Evolutionary conservation across 1,140 invertebrate species (phyloP), one percentile per base, ranked within the genome.

Genomic region (Armadillidium nasatum): DNA sequence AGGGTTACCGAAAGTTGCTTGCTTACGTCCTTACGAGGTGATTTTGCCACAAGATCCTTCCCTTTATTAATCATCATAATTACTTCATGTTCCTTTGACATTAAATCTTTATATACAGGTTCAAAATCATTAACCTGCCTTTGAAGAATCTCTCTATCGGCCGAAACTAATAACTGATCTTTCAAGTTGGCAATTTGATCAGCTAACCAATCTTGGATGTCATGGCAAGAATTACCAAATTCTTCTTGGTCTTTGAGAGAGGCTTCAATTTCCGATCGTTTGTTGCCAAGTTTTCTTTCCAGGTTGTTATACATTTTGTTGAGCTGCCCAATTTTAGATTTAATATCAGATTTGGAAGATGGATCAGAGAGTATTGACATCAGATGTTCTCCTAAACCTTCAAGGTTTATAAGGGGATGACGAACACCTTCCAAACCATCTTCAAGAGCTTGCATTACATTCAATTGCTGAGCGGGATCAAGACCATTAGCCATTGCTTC

Each of bases 41-140:
- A 88, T 74, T 89, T 88, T 0, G 88, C 84, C 1, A 92, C 82
- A 76, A 93, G 87, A 81, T 94, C 92, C 75, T 90, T 87, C 79
- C 95, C 96, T 86, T 96, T 96, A 82, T 96, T 95, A 21, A 97
- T 85, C 4, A 97, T 87, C 92, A 96, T 95, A 78, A 96, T 94
- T 0, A 97, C 90, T 86, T 97, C 94, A 82, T 96, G 94, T 83
- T 97, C 95, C 78, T 94, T 91, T 72, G 90, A 89, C 86, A 95
- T 91, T 0, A 96, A 91, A 82, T 95, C 93, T 76, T 92, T 88
- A 83, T 96, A 96, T 19, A 94, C 88, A 0, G 93, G 93, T 85
- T 88, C 80, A 71, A 96, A 94, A 73, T 93, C 89, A 79, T 91
- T 90, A 46, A 95, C 87, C 86, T 97, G 95, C 83, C 94, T 90